Evolutionary conservation across 2,888 invertebrate genomes (phyloP), one percentile per base, ranked within the genome.

Genomic region (Lasiommata megera): DNA sequence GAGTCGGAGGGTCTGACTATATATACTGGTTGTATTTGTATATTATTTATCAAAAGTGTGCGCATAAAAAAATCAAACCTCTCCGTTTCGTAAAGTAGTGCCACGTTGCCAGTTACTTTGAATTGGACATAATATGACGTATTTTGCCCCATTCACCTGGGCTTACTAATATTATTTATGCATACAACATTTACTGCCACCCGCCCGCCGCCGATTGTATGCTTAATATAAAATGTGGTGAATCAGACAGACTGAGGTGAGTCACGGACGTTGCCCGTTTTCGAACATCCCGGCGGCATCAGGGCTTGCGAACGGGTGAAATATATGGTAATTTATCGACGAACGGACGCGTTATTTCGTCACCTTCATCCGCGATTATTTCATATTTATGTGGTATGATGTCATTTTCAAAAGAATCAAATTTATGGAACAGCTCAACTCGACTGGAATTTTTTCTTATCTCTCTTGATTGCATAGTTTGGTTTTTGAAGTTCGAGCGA

Each of bases 191-290:
- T 47, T 43, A 29, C 37, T 40, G 52, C 9, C 17, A 12, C 11
- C 31, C 47, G 37, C n/a, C 54, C 31, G n/a, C 31, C 47, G 37
- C n/a, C 54, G 37, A 60, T 52, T 59, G 56, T 54, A 34, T 11
- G 56, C 60, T 53, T 56, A 56, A 60, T 57, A 60, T 54, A 60
- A 57, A 60, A 50, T 60, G 50, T 50, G 43, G 48, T 61, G 62
- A 62, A 54, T 62, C 62, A 62, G 46, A 56, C 47, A 11, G 29
- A 11, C 18, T 34, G 56, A 56, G 28, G 54, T 60, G 62, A 62
- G 37, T 62, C 62, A 62, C 52, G 57, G 57, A 52, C 46, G 55
- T 54, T 17, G 40, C 23, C 54, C 53, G 52, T 54, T 57, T 51
- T 58, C 56, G 52, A 50, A 50, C 48, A 64, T 63, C 60, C 60